Base-by-base conservation (phyloP, 2,888 invertebrate species). In the Ophioninae sp. region DNA sequence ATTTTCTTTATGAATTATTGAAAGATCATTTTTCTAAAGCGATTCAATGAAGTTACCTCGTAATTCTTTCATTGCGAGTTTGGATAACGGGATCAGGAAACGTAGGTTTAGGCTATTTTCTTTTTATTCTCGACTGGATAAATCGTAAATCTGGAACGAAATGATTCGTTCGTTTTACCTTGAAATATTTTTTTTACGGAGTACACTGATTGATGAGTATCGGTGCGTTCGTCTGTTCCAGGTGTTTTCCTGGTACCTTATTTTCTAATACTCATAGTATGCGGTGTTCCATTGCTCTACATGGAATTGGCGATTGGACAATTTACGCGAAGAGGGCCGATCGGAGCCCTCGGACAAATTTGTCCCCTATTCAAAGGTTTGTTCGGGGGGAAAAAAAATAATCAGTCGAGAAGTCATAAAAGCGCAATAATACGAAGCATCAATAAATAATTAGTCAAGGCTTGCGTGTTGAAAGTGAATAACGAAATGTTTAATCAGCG, bases 181-280 rank as follows among this genome's bases (percentile, higher is more conserved):
- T 44, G 44, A 13, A 3, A 2, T 13, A 44, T 13, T 44, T 8
- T 41, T 41, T 44, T 10, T 44, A 13, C 8, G 10, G 3, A 44
- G 13, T 13, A 44, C 3, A 44, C 8, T 10, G 3, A 44, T 44
- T 44, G 13, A 13, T 50, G 50, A 50, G 17, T 50, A 13, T 50
- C 10, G 30, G 30, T 50, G 50, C 13, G 17, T 50, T 50, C 17
- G 6, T 88, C 94, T 86, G 72, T 90, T 95, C 80, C 95, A 98
- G 98, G 98, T 91, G 98, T 98, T 83, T 99, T 98, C 94, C 95
- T 98, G 92, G 96, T 98, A 93, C 98, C 98, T 87, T 99, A 98
- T 94, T 97, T 98, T 93, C 95, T 98, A 93, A 97, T 98, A 93
- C 95, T 98, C 93, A 93, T 98, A 89, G 94, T 98, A 88, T 98